Conservation (phyloP, 2,113 vertebrate genomes). For the human (Homo sapiens) region DNA sequence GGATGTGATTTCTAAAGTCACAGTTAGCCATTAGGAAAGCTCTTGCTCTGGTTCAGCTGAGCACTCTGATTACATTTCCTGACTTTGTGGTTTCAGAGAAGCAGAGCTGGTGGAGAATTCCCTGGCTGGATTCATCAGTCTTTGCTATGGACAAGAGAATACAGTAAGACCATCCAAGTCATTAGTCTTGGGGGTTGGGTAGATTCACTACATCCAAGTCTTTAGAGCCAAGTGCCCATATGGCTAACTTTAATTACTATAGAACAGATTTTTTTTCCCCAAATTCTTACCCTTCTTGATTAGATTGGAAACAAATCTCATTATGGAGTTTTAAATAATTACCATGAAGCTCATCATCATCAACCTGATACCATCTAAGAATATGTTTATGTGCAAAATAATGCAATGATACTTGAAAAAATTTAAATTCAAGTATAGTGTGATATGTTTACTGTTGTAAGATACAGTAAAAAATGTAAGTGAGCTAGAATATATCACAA, state of each 20-base stretch:
- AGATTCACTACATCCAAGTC: background rate
- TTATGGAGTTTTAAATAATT: background rate
- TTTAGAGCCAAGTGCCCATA: background rate
- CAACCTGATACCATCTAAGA: background rate
- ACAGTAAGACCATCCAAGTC: background rate
- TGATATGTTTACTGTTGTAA: background rate
- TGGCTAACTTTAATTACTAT: background rate
- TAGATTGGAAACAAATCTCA: background rate
- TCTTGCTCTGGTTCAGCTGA: conserved; percentile 54
- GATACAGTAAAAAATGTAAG: background rate
- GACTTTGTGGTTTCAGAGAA: conserved; percentile 75
- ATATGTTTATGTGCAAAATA: background rate
- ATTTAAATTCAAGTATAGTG: background rate
- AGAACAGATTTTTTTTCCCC: background rate
- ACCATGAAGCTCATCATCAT: background rate
- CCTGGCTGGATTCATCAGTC: conserved; percentile 47
- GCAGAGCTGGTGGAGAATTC: conserved; percentile 55
- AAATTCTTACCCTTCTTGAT: background rate
- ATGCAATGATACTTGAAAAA: background rate
- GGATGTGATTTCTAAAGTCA: conserved; percentile 73
- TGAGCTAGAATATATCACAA: background rate
- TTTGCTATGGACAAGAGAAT: background rate
- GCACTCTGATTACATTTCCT: conserved; percentile 72
- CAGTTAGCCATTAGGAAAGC: conserved; percentile 73
- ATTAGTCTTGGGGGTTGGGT: conserved; percentile 30